A percentile compares a stretch with the other conserved stretches of the same genome.
phyloP scores from a whole-genome alignment of 1,140 invertebrate species.

The Meloidogyne hapla region DNA sequence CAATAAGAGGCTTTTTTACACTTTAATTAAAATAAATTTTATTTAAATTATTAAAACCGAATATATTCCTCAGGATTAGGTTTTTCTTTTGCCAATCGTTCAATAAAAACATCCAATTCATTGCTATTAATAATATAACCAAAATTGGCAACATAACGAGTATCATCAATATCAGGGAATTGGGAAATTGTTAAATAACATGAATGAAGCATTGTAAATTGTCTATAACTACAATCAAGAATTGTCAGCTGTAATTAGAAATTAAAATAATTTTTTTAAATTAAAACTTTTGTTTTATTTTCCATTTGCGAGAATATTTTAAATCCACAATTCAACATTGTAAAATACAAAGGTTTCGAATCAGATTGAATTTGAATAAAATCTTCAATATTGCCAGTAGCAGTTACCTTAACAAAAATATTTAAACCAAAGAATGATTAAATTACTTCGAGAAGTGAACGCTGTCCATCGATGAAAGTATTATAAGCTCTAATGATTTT shows the following conservation, averaged over 20 bases:
- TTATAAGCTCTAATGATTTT: conserved; percentile 2
- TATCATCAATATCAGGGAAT: neutral
- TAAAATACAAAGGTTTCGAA: conserved; percentile 5
- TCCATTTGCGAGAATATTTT: neutral
- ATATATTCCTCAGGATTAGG: conserved; percentile 8
- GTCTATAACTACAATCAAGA: neutral
- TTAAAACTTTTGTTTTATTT: neutral
- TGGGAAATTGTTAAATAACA: neutral
- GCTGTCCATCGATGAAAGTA: neutral
- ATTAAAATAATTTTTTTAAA: neutral
- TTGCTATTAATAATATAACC: neutral
- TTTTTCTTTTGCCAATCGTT: neutral
- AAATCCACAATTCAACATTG: neutral
- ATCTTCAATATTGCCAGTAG: neutral
- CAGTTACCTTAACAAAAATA: neutral
- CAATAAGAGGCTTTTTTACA: neutral
- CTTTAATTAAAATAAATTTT: neutral
- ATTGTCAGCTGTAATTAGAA: neutral
- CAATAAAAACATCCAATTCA: neutral
- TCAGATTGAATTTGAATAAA: neutral
- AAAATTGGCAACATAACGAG: neutral
- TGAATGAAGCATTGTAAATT: neutral
- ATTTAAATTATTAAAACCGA: neutral
- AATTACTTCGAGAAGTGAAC: neutral
- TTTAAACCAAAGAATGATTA: neutral